phyloP scores from a whole-genome alignment of 2,888 invertebrate species.

The Bhutanitis thaidina region DNA sequence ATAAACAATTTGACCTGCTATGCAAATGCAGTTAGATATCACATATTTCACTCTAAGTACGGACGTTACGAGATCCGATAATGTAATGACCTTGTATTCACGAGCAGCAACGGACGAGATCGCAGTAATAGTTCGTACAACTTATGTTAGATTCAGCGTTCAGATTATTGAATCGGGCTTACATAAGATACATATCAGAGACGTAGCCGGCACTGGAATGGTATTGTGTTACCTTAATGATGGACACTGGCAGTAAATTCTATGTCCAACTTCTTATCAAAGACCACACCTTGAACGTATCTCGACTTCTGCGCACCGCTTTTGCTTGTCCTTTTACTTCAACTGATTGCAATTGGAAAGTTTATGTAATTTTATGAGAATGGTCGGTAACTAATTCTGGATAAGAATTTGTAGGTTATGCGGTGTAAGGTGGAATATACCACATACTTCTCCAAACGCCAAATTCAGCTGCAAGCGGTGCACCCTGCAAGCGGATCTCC shows the following conservation, averaged over 20 bases:
- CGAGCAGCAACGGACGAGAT: background rate
- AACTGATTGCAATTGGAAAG: no score
- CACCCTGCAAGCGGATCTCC: no score
- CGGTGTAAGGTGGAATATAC: no score
- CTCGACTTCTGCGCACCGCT: background rate
- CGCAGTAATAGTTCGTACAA: background rate
- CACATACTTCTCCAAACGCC: no score
- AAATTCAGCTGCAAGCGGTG: no score
- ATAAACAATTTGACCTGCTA: slow-evolving; percentile 4
- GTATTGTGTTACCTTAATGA: background rate
- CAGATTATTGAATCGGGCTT: slow-evolving; percentile 2
- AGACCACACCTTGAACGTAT: background rate
- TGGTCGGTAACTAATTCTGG: no score
- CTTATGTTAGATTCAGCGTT: slow-evolving; percentile 7
- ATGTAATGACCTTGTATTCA: slow-evolving; percentile 15
- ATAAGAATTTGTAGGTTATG: no score
- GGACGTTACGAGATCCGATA: slow-evolving; percentile 13
- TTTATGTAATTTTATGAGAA: no score
- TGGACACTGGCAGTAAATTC: background rate
- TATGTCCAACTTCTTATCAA: background rate
- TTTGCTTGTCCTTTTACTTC: background rate
- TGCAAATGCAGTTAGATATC: slow-evolving; percentile 7
- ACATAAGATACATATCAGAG: background rate
- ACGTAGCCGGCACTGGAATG: background rate
- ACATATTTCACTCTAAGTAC: slow-evolving; percentile 11